Evolutionary conservation across 2,888 invertebrate genomes (phyloP), one percentile per base, ranked within the genome.

Genomic region (Sminthurides aquaticus): DNA sequence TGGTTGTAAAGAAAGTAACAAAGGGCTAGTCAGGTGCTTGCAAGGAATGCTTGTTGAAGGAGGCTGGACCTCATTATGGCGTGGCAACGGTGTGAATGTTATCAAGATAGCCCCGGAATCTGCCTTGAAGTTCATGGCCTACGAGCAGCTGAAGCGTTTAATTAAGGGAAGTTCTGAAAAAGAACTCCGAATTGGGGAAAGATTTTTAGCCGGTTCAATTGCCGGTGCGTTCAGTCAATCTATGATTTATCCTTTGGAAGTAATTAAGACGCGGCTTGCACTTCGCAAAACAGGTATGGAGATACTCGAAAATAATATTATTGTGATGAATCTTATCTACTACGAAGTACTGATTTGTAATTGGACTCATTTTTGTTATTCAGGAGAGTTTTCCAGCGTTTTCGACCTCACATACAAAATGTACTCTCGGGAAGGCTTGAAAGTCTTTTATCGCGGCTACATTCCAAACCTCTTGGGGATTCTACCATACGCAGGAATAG

Each of bases 31-130:
- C 29, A 62, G 52, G 15, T 66, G 66, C 78, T 85, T 96, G 77
- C 84, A 82, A 71, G 86, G 87, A 77, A 91, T 99, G 91, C 79
- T 97, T 29, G 85, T 85, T 65, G 99, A 99, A 79, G 99, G 99
- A 68, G 99, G 99, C 8, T 77, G 89, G 1, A 79, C 81, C 64
- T 93, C 96, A 62, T 81, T 99, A 76, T 99, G 99, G 99, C 24
- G 67, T 25, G 67, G 67, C 18, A 67, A 67, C 26, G 67, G 67
- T 15, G 60, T 67, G 18, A 99, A 98, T 79, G 94, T 98, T 62
- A 83, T 99, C 74, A 99, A 99, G 83, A 99, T 99, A 75, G 99
- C 97, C 1, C 99, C 99, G 0, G 99, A 99, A 80, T 90, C 95
- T 0, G 99, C 98, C 0, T 81, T 99, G n/a, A 99, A 99, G 79